Evolutionary conservation across 2,797 vertebrate species (phyloP).

Genomic region (Anolis apletophallus): DNA sequence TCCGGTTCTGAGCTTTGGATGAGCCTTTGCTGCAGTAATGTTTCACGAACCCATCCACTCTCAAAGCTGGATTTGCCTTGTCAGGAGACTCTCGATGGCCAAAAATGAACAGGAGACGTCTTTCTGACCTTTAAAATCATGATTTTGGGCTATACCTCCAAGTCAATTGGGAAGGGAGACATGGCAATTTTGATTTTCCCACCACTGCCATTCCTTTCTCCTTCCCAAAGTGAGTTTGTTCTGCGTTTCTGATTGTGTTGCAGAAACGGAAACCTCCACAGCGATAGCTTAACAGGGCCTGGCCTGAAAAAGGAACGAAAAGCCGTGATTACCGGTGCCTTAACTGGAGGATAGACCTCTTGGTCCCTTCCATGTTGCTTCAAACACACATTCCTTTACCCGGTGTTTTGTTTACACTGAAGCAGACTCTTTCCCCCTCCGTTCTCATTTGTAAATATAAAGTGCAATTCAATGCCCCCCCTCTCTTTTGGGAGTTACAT

Average conservation of each 20-base stretch:
- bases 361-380: neutral
- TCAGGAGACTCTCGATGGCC: neutral
- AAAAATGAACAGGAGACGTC: too few relatives aligned
- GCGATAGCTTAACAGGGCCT: neutral
- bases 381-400: rapidly evolving
- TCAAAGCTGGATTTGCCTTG: neutral
- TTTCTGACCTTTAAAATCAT: too few relatives aligned
- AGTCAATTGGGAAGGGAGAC: too few relatives aligned
- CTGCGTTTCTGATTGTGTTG: too few relatives aligned
- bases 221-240: neutral
- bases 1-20: too few relatives aligned
- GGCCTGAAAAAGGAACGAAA: neutral
- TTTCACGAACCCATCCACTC: too few relatives aligned
- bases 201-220: too few relatives aligned
- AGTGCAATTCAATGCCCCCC: too few relatives aligned
- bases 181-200: too few relatives aligned
- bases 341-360: neutral
- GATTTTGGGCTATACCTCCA: neutral
- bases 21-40: too few relatives aligned
- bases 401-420: slow-evolving; percentile 12
- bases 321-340: slow-evolving; percentile 3
- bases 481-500: neutral
- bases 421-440: neutral
- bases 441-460: slow-evolving; percentile 13
- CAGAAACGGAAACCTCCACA: neutral